Conservation (phyloP, 2,888 invertebrate genomes). For the Odontocerum albicorne region DNA sequence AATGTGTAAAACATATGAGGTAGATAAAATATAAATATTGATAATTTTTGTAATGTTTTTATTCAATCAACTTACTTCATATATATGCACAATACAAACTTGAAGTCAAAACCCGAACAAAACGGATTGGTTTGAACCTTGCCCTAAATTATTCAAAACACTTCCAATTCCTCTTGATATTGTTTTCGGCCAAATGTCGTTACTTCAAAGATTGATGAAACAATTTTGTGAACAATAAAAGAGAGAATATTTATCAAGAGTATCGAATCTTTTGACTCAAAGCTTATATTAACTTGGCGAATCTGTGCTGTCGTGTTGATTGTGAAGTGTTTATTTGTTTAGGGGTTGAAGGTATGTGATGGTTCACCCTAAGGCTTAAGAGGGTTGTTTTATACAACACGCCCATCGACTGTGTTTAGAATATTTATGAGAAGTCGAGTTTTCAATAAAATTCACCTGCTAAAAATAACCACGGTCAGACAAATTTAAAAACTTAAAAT, state of each 20-base stretch:
- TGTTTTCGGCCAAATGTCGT: conserved; percentile 25
- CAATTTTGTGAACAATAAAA: conserved; percentile 22
- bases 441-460: too few relatives aligned
- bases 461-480: too few relatives aligned
- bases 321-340: conserved; percentile 4
- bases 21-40: too few relatives aligned
- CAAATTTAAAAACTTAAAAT: too few relatives aligned
- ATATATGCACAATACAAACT: too few relatives aligned
- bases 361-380: too few relatives aligned
- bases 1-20: too few relatives aligned
- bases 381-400: conserved; percentile 6
- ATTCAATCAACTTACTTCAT: too few relatives aligned
- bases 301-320: conserved; percentile 12
- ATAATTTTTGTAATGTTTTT: too few relatives aligned
- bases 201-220: conserved; percentile 26
- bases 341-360: conserved; percentile 6
- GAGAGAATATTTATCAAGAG: conserved; percentile 14
- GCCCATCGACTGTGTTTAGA: too few relatives aligned
- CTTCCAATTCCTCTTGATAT: conserved; percentile 18
- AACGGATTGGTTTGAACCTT: conserved; percentile 8
- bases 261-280: conserved; percentile 11
- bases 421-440: too few relatives aligned
- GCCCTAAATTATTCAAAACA: conserved; percentile 27
- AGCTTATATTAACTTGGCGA: conserved; percentile 12
- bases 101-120: conserved; percentile 5